Conservation (phyloP, 2,113 vertebrate genomes). For the pig (Sus scrofa) region DNA sequence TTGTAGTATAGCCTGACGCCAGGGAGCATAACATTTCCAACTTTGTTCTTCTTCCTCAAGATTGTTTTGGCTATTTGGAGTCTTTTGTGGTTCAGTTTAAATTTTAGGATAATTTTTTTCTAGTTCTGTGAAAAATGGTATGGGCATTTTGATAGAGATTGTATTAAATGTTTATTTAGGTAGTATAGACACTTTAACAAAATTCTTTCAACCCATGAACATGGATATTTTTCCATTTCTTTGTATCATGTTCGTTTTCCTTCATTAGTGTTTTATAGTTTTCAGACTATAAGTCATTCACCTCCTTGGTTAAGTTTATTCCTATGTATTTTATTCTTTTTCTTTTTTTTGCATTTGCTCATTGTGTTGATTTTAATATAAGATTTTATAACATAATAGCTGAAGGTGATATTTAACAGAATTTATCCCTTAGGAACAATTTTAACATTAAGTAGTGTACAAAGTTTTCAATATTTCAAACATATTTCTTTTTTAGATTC, state of each 20-base stretch:
- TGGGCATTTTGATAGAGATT: neutral
- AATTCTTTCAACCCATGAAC: neutral
- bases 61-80: neutral
- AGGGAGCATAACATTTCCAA: neutral
- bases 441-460: neutral
- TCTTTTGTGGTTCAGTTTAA: neutral
- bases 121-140: neutral
- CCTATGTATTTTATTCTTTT: neutral
- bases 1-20: neutral
- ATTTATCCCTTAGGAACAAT: neutral
- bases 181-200: neutral
- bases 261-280: neutral
- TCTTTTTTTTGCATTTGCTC: neutral
- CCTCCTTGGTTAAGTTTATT: neutral
- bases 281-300: neutral
- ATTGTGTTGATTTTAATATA: neutral
- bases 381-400: neutral
- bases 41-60: neutral
- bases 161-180: neutral
- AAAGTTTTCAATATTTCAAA: neutral
- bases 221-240: neutral
- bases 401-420: neutral
- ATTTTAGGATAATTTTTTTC: conserved; percentile 5
- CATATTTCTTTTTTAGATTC: neutral
- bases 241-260: neutral